These are phyloP conservation scores for Drosophila persimilis DNA, from an alignment of 1,140 invertebrate species.

Conservation along the genomic window DNA sequence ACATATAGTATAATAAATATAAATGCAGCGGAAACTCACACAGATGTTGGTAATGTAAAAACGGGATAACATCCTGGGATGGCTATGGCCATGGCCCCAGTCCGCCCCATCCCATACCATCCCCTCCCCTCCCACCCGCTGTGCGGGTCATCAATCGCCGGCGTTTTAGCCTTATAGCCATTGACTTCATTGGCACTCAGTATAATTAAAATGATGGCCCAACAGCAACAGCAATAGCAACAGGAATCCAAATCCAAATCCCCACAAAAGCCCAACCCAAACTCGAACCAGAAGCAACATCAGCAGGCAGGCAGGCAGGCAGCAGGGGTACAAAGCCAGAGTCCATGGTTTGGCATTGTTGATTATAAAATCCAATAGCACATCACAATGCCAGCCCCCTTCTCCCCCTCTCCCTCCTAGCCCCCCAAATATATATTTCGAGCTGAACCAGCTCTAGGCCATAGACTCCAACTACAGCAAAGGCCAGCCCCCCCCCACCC, in stretches of 20 bases:
- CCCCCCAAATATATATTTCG: conserved; percentile 51
- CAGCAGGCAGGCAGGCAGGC: background rate
- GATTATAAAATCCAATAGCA: conserved; percentile 78
- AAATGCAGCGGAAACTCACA: conserved; percentile 75
- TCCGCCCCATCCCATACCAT: background rate
- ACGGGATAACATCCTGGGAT: conserved; percentile 47
- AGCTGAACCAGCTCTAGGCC: conserved; percentile 52
- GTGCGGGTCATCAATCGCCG: conserved; percentile 63
- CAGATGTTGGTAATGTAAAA: conserved; percentile 75
- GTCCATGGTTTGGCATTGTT: conserved; percentile 73
- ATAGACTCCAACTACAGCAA: conserved; percentile 9
- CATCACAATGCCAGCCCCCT: conserved; percentile 55
- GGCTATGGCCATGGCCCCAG: background rate
- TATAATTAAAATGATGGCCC: conserved; percentile 81
- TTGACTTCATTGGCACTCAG: conserved; percentile 81
- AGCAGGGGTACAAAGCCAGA: conserved; percentile 52
- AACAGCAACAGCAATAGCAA: conserved; percentile 49
- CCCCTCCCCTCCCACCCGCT: conserved; percentile 16
- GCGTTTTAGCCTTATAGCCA: conserved; percentile 74
- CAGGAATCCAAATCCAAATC: conserved; percentile 19
- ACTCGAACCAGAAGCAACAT: conserved; percentile 29
- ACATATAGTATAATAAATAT: conserved; percentile 68
- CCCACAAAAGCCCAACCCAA: conserved; percentile 17
- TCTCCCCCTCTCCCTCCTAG: too few relatives aligned
- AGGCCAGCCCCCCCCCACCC: background rate